phyloP scores from a whole-genome alignment of 2,888 invertebrate species.

The Apamea monoglypha region DNA sequence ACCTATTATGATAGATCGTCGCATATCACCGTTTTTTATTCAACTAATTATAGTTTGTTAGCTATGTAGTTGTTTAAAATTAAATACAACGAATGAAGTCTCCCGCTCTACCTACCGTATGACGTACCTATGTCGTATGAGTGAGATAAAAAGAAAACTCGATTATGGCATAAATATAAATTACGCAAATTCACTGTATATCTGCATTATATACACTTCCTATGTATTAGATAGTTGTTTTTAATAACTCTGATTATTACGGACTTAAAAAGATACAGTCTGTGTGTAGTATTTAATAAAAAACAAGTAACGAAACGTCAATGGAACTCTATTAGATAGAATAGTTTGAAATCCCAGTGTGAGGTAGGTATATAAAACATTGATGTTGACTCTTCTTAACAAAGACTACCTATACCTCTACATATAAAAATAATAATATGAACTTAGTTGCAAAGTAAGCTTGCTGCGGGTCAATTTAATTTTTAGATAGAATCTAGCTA shows the following conservation, averaged over 20 bases:
- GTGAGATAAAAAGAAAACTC: neutral
- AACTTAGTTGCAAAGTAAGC: neutral
- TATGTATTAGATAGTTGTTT: neutral
- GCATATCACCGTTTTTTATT: neutral
- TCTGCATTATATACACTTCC: no score
- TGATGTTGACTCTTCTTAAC: neutral
- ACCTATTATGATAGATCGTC: constrained; percentile 16
- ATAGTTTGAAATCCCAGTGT: neutral
- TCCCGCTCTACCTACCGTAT: neutral
- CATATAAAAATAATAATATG: neutral
- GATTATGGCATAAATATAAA: neutral
- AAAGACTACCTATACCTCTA: neutral
- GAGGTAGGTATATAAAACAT: neutral
- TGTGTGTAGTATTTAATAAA: neutral
- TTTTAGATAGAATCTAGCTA: neutral
- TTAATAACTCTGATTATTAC: neutral
- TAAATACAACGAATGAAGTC: neutral
- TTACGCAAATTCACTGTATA: neutral
- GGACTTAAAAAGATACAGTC: neutral
- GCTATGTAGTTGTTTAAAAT: neutral
- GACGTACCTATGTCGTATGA: neutral
- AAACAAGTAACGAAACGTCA: neutral
- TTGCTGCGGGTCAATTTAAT: neutral
- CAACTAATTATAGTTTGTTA: neutral
- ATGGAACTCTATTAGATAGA: neutral